These are phyloP conservation scores for Kradibia gibbosae DNA, from an alignment of 1,140 invertebrate species.

Conservation along the genomic window DNA sequence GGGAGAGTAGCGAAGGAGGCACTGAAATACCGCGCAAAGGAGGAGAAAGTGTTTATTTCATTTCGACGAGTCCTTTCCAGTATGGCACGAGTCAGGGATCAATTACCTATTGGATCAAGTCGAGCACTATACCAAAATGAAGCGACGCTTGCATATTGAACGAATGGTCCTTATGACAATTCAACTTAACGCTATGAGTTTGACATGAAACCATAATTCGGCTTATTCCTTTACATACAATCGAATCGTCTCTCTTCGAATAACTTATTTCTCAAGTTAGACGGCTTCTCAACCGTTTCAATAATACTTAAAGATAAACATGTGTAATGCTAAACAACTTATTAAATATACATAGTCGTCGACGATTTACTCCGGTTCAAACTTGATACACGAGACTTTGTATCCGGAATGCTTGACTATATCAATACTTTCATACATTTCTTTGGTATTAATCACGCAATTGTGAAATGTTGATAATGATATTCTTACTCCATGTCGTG, in stretches of 20 bases:
- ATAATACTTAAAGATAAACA: background rate
- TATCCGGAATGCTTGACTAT: background rate
- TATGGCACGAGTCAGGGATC: too few species aligned
- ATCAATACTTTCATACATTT: background rate
- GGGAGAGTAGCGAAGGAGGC: background rate
- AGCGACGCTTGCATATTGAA: too few species aligned
- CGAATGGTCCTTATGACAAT: background rate
- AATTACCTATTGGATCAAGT: background rate
- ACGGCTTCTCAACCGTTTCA: background rate
- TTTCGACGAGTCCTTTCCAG: background rate
- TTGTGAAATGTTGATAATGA: background rate
- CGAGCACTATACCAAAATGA: too few species aligned
- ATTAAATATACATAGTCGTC: background rate
- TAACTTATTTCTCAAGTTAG: background rate
- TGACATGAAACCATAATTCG: background rate
- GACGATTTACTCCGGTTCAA: background rate
- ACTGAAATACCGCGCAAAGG: background rate
- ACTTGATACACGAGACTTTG: background rate
- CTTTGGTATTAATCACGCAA: background rate
- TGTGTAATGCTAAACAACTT: background rate
- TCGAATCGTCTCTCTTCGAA: background rate
- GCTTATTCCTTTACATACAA: background rate
- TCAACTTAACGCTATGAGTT: background rate
- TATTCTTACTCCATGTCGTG: background rate
- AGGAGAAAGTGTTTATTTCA: background rate